Evolutionary conservation across 2,888 invertebrate species (phyloP), one percentile per base, ranked within the genome.

Genomic region (Ellobium chinense): DNA sequence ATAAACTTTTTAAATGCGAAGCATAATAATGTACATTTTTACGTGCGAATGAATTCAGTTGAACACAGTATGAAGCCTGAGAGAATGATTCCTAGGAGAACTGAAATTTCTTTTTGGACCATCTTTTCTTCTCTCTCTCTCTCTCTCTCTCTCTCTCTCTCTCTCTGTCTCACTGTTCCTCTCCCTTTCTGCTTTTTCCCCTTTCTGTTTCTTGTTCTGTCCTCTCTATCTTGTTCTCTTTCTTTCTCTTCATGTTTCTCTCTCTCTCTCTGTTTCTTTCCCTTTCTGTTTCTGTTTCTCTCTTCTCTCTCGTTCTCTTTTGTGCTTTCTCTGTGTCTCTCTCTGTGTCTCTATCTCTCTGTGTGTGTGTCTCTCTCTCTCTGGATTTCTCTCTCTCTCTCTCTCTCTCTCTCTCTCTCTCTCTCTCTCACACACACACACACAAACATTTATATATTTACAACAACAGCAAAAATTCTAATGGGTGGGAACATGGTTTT

Each of bases 321-420:
- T 31, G 54, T 2, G 21, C 1, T 68, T 24, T 39, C 39, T 39
- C 37, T 39, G 1, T 39, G 18, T 37, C n/a, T 68, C 37, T 68
- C n/a, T 56, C 72, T 54, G 7, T 36, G 4, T 56, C 46, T 72
- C 34, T 34, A 9, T 54, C 31, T 72, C 58, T 39, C 1, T 39
- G 5, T 68, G 37, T 36, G n/a, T 72, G 56, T 56, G n/a, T 34
- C 27, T 72, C 31, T 56, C n/a, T 34, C 21, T 36, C 1, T 56
- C 34, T 58, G n/a, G 54, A 54, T 56, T 27, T 34, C 34, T 56
- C 56, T 24, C n/a, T 73, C 73, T 7, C 58, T 60, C 24, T 58
- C 36, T 73, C 73, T 36, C 34, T 73, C 60, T 54, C 31, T 70
- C 70, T 70, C 56, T 70, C 56, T 65, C 34, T 34, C 34, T 46